Base-by-base conservation (phyloP, 2,113 vertebrate species). In the Xiphias gladius region DNA sequence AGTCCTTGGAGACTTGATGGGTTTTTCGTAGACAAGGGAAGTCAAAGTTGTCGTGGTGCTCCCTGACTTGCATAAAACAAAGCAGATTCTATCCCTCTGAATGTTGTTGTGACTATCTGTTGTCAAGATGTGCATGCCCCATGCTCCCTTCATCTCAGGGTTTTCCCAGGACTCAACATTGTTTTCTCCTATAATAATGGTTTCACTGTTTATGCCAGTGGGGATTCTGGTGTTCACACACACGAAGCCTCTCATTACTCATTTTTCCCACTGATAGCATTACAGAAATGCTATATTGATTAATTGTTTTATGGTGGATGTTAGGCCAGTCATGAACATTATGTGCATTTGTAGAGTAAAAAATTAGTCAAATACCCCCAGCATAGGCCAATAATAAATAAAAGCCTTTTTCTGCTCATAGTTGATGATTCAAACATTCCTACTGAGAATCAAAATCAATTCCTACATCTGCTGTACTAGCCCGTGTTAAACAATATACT, bases 201-300 rank as follows among this genome's bases (percentile, higher is more conserved):
- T 86, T 86, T 72, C 22, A 55, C 41, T 89, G 76, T 93, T 90
- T 91, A 84, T 86, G 76, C 88, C 79, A 0, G 4, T 52, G 76
- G 80, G 79, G 63, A 61, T 82, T 91, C 70, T 78, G 48, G 48
- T 41, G 65, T 76, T 91, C 39, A 82, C 78, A 82, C 74, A 84
- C 39, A 58, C 66, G 32, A 84, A 86, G 22, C 62, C 26, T 76
- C 73, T 85, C 41, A 67, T 88, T 84, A 80, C 85, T 82, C 84
- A 79, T 66, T 84, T 73, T 71, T 41, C 79, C 82, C 48, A 74
- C 9, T 73, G 84, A 78, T 63, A 73, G 35, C 76, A 80, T 35
- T 22, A 82, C 19, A 80, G 62, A 79, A 57, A 65, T 12, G n/a
- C 24, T 39, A 32, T 30, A 24, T 24, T 50, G 39, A 22, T 71